Conservation (phyloP, 2,797 vertebrate genomes). For the Okamejei kenojei region DNA sequence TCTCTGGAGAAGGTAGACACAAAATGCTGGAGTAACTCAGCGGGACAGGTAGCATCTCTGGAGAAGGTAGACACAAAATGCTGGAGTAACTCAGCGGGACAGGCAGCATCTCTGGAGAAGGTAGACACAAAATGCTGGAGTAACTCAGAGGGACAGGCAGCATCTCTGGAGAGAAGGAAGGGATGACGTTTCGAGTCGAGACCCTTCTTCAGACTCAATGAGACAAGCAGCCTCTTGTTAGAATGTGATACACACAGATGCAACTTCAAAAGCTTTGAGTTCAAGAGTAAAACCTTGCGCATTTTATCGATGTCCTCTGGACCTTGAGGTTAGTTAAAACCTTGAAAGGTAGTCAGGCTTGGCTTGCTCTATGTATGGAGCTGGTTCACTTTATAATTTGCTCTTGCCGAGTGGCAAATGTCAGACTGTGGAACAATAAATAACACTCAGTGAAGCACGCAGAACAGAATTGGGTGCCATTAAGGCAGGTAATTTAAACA, state of each 20-base stretch:
- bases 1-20: too few species aligned
- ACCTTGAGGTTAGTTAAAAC: background rate
- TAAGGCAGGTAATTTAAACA: too few species aligned
- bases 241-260: background rate
- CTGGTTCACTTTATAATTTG: background rate
- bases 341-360: background rate
- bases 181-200: too few species aligned
- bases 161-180: too few species aligned
- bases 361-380: background rate
- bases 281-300: background rate
- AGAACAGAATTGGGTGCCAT: background rate
- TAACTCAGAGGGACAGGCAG: too few species aligned
- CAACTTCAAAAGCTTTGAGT: background rate
- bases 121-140: too few species aligned
- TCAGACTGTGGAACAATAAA: background rate
- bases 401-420: background rate
- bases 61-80: too few species aligned
- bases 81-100: too few species aligned
- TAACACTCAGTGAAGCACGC: background rate
- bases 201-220: background rate
- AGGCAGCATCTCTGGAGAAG: too few species aligned
- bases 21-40: too few species aligned
- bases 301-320: conserved; percentile 16
- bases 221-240: background rate
- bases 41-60: too few species aligned